Conservation (phyloP, 1,140 invertebrate species). For the Drosophila burlai region DNA sequence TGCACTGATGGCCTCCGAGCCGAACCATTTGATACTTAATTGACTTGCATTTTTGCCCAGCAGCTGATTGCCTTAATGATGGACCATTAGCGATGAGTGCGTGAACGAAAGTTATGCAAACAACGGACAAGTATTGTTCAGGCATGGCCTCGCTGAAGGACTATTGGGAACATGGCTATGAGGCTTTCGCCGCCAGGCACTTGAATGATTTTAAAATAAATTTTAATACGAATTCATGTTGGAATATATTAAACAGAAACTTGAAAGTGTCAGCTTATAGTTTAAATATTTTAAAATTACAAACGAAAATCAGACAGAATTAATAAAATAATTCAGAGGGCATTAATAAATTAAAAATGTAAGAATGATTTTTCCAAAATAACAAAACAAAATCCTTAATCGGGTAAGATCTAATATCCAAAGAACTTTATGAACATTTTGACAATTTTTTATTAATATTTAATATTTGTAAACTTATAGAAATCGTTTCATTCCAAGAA, state of each 20-base stretch:
- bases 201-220: not conserved
- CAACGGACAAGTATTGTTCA: slow-evolving; percentile 20
- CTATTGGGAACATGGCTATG: not conserved
- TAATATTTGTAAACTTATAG: not conserved
- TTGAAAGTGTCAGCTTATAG: not conserved
- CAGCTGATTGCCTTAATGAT: slow-evolving; percentile 61
- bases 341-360: not conserved
- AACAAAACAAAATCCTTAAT: not conserved
- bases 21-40: slow-evolving; percentile 80
- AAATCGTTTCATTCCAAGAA: not conserved
- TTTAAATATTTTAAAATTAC: not conserved
- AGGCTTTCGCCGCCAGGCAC: not conserved
- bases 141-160: slow-evolving; percentile 6
- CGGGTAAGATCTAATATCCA: rapidly evolving
- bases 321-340: too few species aligned
- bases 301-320: not conserved
- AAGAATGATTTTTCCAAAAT: not conserved
- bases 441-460: too few species aligned
- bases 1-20: slow-evolving; percentile 56
- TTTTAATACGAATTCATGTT: too few species aligned
- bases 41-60: slow-evolving; percentile 71
- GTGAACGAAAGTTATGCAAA: slow-evolving; percentile 37
- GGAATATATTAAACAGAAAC: not conserved
- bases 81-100: slow-evolving; percentile 54
- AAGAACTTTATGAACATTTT: not conserved